Evolutionary conservation across 2,797 vertebrate genomes (phyloP), one percentile per base, ranked within the genome.

Genomic region (Avahi laniger): DNA sequence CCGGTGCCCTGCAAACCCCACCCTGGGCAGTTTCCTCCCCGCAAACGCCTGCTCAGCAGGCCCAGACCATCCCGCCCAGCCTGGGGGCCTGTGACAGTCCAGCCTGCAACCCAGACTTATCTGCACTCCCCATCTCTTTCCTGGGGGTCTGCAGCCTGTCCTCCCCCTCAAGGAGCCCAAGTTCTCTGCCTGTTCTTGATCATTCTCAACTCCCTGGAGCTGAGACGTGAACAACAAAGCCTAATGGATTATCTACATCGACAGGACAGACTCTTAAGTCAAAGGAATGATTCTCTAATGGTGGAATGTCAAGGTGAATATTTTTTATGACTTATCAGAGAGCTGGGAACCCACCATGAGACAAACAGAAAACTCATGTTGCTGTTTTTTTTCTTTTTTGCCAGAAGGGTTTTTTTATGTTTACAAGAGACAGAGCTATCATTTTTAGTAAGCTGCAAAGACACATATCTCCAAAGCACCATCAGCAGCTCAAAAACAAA

Each of bases 101-200:
- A 0, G 54, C 57, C 84, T 17, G 11, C 9, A 1, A 59, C 30
- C 89, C 8, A 52, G 4, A 1, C 10, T 9, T 3, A 35, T 2
- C 46, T 3, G 1, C 15, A 5, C 33, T 5, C 46, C 0, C 2
- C 3, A 1, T 30, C 69, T 75, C 81, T 11, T 28, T 33, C 33
- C 38, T 8, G 1, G 8, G 10, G 70, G 43, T 18, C 35, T 50
- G 10, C 35, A 2, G 10, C 17, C 14, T 0, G 0, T 33, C 35
- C 30, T 48, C 61, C 61, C 59, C 57, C 18, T 33, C 0, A 2
- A 75, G 7, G 20, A 3, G 84, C 79, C 88, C 43, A 7, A 15
- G 61, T 22, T 24, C 80, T 35, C 7, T 10, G 5, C 3, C 67
- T 0, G 0, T 2, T 46, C 18, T 61, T 26, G 7, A 61, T 65